phyloP scores from a whole-genome alignment of 2,888 invertebrate species.

The Cistogaster globosa region DNA sequence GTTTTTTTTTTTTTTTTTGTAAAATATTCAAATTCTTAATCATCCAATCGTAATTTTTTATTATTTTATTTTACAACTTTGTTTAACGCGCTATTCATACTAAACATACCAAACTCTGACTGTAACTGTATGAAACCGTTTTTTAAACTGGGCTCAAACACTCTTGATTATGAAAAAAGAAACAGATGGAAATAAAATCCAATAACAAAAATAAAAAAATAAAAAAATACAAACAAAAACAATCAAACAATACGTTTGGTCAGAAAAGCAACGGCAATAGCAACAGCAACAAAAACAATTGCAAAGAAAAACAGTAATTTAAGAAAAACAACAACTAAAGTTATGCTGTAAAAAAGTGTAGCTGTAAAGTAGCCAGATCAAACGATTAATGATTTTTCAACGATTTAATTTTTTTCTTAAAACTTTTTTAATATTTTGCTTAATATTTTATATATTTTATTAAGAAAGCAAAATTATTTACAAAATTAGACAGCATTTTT shows the following conservation, averaged over 20 bases:
- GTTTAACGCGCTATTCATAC: slow-evolving; percentile 69
- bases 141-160: slow-evolving; percentile 72
- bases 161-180: slow-evolving; percentile 14
- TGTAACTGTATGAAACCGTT: slow-evolving; percentile 68
- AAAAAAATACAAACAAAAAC: background rate
- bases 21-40: slow-evolving; percentile 29
- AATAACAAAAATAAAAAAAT: slow-evolving; percentile 14
- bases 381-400: background rate
- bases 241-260: slow-evolving; percentile 31
- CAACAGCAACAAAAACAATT: slow-evolving; percentile 42
- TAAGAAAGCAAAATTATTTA: too few species aligned
- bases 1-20: slow-evolving; percentile 21
- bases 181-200: background rate
- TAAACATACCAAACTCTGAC: slow-evolving; percentile 73
- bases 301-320: slow-evolving; percentile 30
- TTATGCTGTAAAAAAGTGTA: background rate
- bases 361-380: background rate
- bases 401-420: too few species aligned
- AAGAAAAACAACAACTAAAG: slow-evolving; percentile 19
- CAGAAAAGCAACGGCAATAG: slow-evolving; percentile 60
- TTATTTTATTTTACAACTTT: background rate
- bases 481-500: too few species aligned
- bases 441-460: too few species aligned
- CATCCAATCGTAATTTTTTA: slow-evolving; percentile 27
- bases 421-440: too few species aligned